Evolutionary conservation across 2,113 vertebrate genomes (phyloP).

Genomic region (Pterocles burchelli): DNA sequence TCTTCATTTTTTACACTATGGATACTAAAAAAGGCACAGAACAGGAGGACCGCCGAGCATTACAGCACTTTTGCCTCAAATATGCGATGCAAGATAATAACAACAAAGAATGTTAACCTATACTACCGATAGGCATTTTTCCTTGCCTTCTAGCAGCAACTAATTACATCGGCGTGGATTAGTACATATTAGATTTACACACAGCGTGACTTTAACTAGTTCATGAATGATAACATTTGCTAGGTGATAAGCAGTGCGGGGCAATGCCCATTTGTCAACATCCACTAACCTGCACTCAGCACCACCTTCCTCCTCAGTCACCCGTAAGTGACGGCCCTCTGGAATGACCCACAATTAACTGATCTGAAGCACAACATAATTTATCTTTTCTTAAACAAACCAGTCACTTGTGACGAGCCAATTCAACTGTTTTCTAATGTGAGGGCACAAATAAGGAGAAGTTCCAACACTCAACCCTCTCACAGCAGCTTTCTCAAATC

Average conservation of each 20-base stretch:
- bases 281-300: background rate
- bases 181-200: too few relatives aligned
- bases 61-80: background rate
- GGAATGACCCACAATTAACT: background rate
- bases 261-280: background rate
- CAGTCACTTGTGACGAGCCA: background rate
- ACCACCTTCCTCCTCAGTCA: background rate
- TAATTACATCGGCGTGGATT: background rate
- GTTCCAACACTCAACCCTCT: background rate
- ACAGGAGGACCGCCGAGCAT: background rate
- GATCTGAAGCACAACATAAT: background rate
- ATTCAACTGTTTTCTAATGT: background rate
- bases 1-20: background rate
- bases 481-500: background rate
- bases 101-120: background rate
- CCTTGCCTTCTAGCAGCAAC: background rate
- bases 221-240: background rate
- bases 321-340: rapidly evolving
- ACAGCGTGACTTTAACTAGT: background rate
- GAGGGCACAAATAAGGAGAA: background rate
- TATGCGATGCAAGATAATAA: background rate
- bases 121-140: rapidly evolving
- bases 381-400: background rate
- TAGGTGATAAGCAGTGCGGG: background rate
- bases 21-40: background rate